A percentile compares a stretch with the other conserved stretches of the same genome.
Evolutionary conservation across 1,140 invertebrate species (phyloP).

Genomic region (Brachionus asplanchnoidis): DNA sequence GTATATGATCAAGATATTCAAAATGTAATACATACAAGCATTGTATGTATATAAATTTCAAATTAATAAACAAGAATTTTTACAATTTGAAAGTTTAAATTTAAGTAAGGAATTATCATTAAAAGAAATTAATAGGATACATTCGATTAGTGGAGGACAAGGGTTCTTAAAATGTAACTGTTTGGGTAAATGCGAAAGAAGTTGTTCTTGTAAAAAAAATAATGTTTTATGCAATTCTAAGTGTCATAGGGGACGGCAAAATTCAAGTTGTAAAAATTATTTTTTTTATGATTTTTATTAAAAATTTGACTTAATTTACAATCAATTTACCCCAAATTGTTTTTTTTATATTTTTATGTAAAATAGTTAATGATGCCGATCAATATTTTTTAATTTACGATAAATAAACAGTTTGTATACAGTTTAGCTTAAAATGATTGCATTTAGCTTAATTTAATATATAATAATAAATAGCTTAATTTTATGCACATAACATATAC

Average conservation of each 20-base stretch:
- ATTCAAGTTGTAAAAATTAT: neutral
- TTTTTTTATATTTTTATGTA: no score
- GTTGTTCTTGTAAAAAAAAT: no score
- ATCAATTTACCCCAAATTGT: no score
- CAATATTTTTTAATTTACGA: conserved; percentile 39
- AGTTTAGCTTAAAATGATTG: conserved; percentile 41
- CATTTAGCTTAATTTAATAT: conserved; percentile 9
- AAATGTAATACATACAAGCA: no score
- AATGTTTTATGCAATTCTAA: no score
- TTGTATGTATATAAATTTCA: neutral
- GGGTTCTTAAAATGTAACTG: neutral
- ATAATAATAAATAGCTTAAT: neutral
- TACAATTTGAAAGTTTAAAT: neutral
- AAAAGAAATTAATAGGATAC: neutral
- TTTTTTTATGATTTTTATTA: neutral
- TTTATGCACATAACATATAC: conserved; percentile 39
- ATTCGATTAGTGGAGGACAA: neutral
- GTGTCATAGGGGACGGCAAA: no score
- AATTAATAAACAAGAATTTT: neutral
- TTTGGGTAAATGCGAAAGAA: no score
- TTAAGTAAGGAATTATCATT: no score
- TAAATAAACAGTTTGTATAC: conserved; percentile 44
- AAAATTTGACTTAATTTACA: neutral
- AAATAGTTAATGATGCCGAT: neutral
- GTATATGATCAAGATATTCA: no score